These are phyloP conservation scores for Physella acuta DNA, from an alignment of 1,140 invertebrate genomes.

Conservation along the genomic window DNA sequence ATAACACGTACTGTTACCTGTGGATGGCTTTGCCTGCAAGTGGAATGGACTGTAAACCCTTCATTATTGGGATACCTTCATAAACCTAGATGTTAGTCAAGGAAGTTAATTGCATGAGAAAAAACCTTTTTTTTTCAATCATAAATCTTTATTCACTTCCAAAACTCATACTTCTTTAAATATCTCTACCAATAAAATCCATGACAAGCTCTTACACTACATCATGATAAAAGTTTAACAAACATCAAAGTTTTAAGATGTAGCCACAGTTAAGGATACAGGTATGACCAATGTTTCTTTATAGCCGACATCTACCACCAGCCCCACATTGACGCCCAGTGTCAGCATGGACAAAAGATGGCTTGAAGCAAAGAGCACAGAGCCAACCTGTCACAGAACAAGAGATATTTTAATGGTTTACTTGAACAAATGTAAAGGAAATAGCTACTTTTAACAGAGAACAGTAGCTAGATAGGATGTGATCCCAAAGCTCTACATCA, in stretches of 20 bases:
- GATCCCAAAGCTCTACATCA: too few species aligned
- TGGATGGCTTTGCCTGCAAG: slow-evolving; percentile 66
- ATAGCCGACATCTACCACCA: slow-evolving; percentile 87
- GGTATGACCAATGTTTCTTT: slow-evolving; percentile 79
- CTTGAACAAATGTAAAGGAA: neutral
- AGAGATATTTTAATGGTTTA: neutral
- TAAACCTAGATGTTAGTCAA: slow-evolving; percentile 60
- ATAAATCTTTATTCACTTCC: too few species aligned
- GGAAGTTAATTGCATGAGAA: too few species aligned
- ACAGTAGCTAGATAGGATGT: too few species aligned
- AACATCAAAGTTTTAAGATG: neutral
- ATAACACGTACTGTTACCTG: slow-evolving; percentile 35
- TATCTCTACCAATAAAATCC: too few species aligned
- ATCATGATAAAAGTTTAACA: neutral
- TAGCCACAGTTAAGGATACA: slow-evolving; percentile 61
- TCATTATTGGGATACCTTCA: slow-evolving; percentile 79
- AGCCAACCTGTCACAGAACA: slow-evolving; percentile 63
- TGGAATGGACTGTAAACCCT: slow-evolving; percentile 77
- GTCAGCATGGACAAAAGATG: slow-evolving; percentile 80
- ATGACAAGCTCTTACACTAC: too few species aligned
- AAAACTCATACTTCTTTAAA: too few species aligned
- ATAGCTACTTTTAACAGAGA: too few species aligned
- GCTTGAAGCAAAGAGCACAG: slow-evolving; percentile 73
- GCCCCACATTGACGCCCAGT: slow-evolving; percentile 74
- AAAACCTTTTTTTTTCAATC: too few species aligned